Conservation (phyloP, 2,797 vertebrate species). For the Catharus ustulatus region DNA sequence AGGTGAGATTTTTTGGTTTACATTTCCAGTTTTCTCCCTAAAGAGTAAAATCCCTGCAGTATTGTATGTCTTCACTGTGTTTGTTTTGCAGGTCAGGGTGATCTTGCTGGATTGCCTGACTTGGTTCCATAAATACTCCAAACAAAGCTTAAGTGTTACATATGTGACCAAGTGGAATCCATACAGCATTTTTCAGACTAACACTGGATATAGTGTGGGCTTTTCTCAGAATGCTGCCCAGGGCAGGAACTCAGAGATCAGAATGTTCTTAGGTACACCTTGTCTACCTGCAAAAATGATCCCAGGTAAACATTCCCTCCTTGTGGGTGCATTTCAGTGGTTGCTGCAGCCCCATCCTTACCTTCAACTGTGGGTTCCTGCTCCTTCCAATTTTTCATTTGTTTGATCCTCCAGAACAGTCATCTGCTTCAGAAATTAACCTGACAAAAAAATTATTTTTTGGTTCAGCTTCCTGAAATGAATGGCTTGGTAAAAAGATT, state of each 20-base stretch:
- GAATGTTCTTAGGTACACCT: neutral
- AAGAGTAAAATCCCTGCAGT: neutral
- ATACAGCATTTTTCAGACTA: neutral
- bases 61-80: neutral
- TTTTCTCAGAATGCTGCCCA: neutral
- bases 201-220: neutral
- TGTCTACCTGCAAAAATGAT: neutral
- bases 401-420: neutral
- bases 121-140: neutral
- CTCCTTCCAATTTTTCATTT: neutral
- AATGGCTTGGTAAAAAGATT: neutral
- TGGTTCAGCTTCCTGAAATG: neutral
- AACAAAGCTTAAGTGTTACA: neutral
- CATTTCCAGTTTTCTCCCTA: neutral
- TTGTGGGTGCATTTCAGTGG: neutral
- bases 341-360: neutral
- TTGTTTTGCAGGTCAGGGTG: neutral
- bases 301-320: neutral
- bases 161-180: neutral
- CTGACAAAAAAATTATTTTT: neutral
- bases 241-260: neutral
- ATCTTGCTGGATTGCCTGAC: neutral
- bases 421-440: neutral
- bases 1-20: neutral
- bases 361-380: neutral